Evolutionary conservation across 2,888 invertebrate species (phyloP).

Genomic region (Apamea monoglypha): DNA sequence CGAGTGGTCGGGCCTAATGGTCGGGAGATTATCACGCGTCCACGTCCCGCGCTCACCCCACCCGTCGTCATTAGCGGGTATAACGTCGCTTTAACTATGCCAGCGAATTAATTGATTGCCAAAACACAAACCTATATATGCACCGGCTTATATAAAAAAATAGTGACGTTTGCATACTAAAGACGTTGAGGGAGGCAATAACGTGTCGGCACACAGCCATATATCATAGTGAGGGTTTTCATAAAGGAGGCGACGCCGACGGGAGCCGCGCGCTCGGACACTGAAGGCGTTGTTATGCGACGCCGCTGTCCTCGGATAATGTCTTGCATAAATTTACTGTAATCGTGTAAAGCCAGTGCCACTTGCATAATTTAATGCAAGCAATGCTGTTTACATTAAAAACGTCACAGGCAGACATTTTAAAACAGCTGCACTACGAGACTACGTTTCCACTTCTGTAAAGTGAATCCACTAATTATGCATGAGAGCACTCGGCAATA

Average conservation of each 20-base stretch:
- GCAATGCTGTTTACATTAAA: slow-evolving; percentile 79
- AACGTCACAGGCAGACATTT: slow-evolving; percentile 72
- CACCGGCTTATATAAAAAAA: slow-evolving; percentile 68
- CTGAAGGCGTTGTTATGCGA: slow-evolving; percentile 89
- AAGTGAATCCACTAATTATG: slow-evolving; percentile 70
- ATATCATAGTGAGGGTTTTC: slow-evolving; percentile 87
- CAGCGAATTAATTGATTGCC: slow-evolving; percentile 62
- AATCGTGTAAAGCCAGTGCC: slow-evolving; percentile 86
- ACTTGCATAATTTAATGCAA: slow-evolving; percentile 86
- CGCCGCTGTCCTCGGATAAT: slow-evolving; percentile 87
- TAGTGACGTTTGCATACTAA: slow-evolving; percentile 79
- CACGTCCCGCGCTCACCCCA: slow-evolving; percentile 77
- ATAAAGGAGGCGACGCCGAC: slow-evolving; percentile 81
- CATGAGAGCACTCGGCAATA: slow-evolving; percentile 67
- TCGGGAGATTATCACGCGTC: slow-evolving; percentile 87
- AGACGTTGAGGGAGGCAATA: slow-evolving; percentile 83
- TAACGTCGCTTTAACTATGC: slow-evolving; percentile 75
- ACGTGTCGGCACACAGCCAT: slow-evolving; percentile 84
- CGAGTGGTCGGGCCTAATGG: slow-evolving; percentile 90
- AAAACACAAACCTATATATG: slow-evolving; percentile 55
- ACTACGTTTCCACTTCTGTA: slow-evolving; percentile 57
- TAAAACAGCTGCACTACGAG: slow-evolving; percentile 51
- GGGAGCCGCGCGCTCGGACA: slow-evolving; percentile 81
- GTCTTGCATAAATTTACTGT: slow-evolving; percentile 89
- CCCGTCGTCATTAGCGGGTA: slow-evolving; percentile 85